Base-by-base conservation (phyloP, 2,113 vertebrate species). In the Canis aureus region DNA sequence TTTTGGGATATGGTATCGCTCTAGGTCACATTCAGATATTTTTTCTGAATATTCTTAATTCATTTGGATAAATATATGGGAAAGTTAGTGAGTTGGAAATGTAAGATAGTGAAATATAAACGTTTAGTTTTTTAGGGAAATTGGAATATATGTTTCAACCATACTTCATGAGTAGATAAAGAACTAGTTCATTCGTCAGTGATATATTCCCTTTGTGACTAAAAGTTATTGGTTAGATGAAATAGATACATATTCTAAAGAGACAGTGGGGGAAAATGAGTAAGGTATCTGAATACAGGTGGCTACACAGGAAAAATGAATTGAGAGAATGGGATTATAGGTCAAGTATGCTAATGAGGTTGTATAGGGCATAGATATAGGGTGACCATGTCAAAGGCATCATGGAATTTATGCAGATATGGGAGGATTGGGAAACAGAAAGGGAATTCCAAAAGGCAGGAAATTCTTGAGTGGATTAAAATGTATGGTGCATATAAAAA, bases 41-140 rank as follows among this genome's bases (percentile, higher is more conserved):
- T 79, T 92, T 93, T 93, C 43, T 57, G 69, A 23, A 38, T 95
- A n/a, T 43, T 82, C 71, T 94, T 87, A 17, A 53, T 87, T 73
- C 79, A 66, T 93, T 82, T 76, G 87, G 23, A 49, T 91, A 94
- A 79, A 85, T 78, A 53, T 49, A 55, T 2, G 78, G 29, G 22
- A 8, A 78, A 60, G 32, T 11, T 11, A 91, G 51, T 73, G 35
- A 60, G 25, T 66, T 93, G 49, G 62, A 88, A 91, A 78, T 83
- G 17, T 94, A 78, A 62, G 9, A 60, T 86, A 67, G 29, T 60
- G 29, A 81, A 81, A 57, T 66, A 55, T 32, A 91, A 81, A 64
- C 74, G 53, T n/a, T 79, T 62, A 35, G 13, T 43, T 83, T 92
- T 96, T 92, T 92, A 92, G 51, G 51, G 32, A 32, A 94, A 67